Conservation (phyloP, 2,888 invertebrate species). For the Clusia tigrina region DNA sequence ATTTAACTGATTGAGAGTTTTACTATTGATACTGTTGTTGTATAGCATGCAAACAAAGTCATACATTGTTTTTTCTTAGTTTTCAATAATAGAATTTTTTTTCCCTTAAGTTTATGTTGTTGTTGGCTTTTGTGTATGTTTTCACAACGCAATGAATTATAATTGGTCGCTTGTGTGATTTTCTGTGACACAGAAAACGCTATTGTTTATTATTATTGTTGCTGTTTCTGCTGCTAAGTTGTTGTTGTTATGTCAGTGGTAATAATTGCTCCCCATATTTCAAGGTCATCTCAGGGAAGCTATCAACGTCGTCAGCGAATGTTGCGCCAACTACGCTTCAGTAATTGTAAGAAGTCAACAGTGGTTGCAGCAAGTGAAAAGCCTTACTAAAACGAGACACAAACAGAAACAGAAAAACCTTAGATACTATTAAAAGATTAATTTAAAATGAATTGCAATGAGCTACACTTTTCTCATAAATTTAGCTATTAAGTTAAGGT, state of each 20-base stretch:
- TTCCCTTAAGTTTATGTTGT: no score
- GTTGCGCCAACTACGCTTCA: constrained; percentile 49
- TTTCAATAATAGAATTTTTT: not conserved
- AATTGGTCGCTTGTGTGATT: constrained; percentile 61
- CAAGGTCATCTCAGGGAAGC: constrained; percentile 56
- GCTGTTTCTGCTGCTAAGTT: constrained; percentile 25
- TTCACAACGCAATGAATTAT: constrained; percentile 45
- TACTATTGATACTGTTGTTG: no score
- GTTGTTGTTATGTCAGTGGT: constrained; percentile 31
- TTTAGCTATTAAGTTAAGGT: not conserved
- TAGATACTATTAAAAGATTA: constrained; percentile 14
- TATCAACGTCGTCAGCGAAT: constrained; percentile 38
- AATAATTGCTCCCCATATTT: constrained; percentile 47
- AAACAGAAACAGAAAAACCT: not conserved
- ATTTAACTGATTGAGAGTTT: no score
- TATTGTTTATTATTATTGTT: constrained; percentile 56
- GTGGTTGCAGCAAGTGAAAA: no score
- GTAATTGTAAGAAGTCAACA: constrained; percentile 46
- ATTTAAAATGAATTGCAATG: constrained; percentile 46
- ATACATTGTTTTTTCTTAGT: not conserved
- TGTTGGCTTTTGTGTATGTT: constrained; percentile 8
- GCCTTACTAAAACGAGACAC: not conserved
- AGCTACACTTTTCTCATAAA: constrained; percentile 30
- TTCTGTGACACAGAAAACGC: constrained; percentile 62
- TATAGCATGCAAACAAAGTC: no score